Conservation (phyloP, 2,113 vertebrate genomes). For the Alectura lathami region DNA sequence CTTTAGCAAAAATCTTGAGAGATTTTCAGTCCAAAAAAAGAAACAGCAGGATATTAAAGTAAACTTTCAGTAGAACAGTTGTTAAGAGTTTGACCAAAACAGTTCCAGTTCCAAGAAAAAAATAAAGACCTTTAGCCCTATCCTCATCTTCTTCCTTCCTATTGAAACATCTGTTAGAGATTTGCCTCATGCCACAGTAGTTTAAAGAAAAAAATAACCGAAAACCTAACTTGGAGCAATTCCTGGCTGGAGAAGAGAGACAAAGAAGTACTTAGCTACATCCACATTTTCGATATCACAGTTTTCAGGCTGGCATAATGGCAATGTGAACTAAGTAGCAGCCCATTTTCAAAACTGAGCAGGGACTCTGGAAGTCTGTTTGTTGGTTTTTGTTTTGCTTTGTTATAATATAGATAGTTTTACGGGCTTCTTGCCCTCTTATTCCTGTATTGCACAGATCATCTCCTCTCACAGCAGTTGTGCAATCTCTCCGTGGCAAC, state of each 20-base stretch:
- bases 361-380: not conserved
- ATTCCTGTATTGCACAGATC: not conserved
- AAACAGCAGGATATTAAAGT: slow-evolving; percentile 24
- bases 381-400: not conserved
- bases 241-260: slow-evolving; percentile 35
- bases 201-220: slow-evolving; percentile 35
- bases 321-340: not conserved
- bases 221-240: slow-evolving; percentile 16
- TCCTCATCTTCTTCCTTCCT: slow-evolving; percentile 56
- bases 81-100: slow-evolving; percentile 23
- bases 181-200: slow-evolving; percentile 43
- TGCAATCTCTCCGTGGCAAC: slow-evolving; percentile 31
- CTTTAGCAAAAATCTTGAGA: not conserved
- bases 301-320: not conserved
- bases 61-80: slow-evolving; percentile 22
- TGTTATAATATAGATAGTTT: not conserved
- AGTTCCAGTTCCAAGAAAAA: slow-evolving; percentile 26
- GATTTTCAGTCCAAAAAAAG: slow-evolving; percentile 25
- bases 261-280: slow-evolving; percentile 1
- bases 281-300: not conserved
- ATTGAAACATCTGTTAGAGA: slow-evolving; percentile 51
- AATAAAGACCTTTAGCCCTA: slow-evolving; percentile 31
- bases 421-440: not conserved
- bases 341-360: not conserved
- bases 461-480: slow-evolving; percentile 26